These are phyloP conservation scores for Tribolium freemani DNA, from an alignment of 2,888 invertebrate species.

Conservation along the genomic window DNA sequence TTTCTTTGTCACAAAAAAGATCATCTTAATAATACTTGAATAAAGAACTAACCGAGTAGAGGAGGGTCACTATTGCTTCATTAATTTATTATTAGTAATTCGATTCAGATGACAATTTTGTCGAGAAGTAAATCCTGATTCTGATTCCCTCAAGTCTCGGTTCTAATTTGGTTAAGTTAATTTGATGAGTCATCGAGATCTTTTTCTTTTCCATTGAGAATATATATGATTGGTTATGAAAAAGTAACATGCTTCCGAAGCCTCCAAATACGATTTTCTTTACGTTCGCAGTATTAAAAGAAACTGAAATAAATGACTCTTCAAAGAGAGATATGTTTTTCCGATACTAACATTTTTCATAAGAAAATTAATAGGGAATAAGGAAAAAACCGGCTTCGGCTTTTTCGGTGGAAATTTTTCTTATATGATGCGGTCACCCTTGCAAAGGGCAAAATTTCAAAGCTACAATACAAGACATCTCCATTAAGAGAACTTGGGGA, in stretches of 20 bases:
- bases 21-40: background rate
- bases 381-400: background rate
- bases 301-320: constrained; percentile 36
- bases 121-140: background rate
- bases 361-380: constrained; percentile 32
- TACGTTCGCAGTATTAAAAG: constrained; percentile 28
- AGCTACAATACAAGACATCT: constrained; percentile 41
- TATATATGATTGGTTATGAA: background rate
- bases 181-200: constrained; percentile 10
- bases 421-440: constrained; percentile 18
- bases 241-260: background rate
- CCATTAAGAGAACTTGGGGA: constrained; percentile 35
- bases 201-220: constrained; percentile 16
- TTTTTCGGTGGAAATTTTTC: constrained; percentile 6
- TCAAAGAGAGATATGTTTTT: constrained; percentile 38
- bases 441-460: constrained; percentile 20
- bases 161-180: constrained; percentile 14
- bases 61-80: background rate
- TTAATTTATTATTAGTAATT: background rate
- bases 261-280: constrained; percentile 26
- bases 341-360: constrained; percentile 38
- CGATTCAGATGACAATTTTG: constrained; percentile 2
- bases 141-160: background rate
- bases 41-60: background rate
- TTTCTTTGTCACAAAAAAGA: background rate